phyloP scores from a whole-genome alignment of 2,113 vertebrate genomes.

The Perca flavescens region DNA sequence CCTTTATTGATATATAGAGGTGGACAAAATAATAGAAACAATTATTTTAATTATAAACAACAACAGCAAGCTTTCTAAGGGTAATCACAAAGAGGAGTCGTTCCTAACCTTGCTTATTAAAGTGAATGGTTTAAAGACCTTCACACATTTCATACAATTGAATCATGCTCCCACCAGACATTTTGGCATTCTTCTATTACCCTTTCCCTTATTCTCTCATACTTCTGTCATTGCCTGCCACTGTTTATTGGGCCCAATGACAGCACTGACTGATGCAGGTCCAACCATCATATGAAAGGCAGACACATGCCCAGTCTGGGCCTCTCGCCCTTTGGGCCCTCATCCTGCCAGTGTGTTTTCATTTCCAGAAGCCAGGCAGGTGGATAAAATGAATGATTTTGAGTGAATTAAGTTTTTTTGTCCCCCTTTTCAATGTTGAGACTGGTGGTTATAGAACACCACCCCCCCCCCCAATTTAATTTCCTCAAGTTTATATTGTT shows the following conservation, averaged over 20 bases:
- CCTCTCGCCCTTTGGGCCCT: slow-evolving; percentile 10
- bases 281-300: slow-evolving; percentile 33
- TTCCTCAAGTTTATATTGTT: not conserved
- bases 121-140: not conserved
- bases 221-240: slow-evolving; percentile 7
- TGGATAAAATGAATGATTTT: slow-evolving; percentile 52
- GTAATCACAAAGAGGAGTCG: not conserved
- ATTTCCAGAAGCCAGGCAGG: slow-evolving; percentile 40
- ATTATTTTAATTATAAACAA: too few species aligned
- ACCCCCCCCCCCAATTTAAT: not conserved
- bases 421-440: not conserved
- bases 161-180: not conserved
- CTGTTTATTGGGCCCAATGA: slow-evolving; percentile 15
- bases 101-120: not conserved
- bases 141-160: not conserved
- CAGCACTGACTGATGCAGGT: slow-evolving; percentile 48
- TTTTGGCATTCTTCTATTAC: not conserved
- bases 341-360: slow-evolving; percentile 36
- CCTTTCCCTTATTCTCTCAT: not conserved
- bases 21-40: not conserved
- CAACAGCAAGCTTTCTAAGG: not conserved
- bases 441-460: not conserved
- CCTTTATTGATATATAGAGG: not conserved
- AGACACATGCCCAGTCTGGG: slow-evolving; percentile 38
- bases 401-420: not conserved